Evolutionary conservation across 2,113 vertebrate genomes (phyloP).

Genomic region (Azemiops feae): DNA sequence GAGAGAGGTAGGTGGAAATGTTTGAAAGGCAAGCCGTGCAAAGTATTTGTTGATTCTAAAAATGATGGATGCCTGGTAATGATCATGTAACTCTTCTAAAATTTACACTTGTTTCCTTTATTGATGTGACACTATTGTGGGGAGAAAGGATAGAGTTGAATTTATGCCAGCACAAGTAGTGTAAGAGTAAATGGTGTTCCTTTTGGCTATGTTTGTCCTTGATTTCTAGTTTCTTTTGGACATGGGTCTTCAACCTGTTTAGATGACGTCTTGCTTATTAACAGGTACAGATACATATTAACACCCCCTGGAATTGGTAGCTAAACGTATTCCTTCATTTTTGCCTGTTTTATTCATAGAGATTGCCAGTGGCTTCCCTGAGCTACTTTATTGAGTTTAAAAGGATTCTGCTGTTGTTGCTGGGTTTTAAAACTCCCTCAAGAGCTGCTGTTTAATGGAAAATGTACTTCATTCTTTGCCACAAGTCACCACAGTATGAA

Average conservation of each 20-base stretch:
- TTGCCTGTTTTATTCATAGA: slow-evolving; percentile 26
- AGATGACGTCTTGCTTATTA: neutral
- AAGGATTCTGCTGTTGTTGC: neutral
- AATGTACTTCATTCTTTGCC: slow-evolving; percentile 32
- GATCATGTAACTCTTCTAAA: neutral
- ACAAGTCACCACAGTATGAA: slow-evolving; percentile 23
- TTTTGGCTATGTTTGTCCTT: neutral
- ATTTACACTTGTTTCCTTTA: neutral
- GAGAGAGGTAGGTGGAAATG: neutral
- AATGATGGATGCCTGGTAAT: neutral
- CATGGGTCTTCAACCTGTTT: neutral
- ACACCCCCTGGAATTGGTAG: neutral
- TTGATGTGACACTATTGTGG: neutral
- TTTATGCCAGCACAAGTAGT: neutral
- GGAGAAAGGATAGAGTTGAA: neutral
- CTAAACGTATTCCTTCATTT: slow-evolving; percentile 25
- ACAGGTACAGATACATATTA: neutral
- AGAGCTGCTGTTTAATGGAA: slow-evolving; percentile 52
- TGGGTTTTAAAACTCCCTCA: neutral
- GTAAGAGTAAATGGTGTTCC: too few species aligned
- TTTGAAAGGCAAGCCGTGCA: neutral
- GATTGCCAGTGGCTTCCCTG: neutral
- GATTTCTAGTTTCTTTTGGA: neutral
- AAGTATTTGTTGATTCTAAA: neutral
- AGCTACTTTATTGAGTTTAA: slow-evolving; percentile 24